Conservation (phyloP, 2,888 invertebrate genomes). For the Hartigia nigra region DNA sequence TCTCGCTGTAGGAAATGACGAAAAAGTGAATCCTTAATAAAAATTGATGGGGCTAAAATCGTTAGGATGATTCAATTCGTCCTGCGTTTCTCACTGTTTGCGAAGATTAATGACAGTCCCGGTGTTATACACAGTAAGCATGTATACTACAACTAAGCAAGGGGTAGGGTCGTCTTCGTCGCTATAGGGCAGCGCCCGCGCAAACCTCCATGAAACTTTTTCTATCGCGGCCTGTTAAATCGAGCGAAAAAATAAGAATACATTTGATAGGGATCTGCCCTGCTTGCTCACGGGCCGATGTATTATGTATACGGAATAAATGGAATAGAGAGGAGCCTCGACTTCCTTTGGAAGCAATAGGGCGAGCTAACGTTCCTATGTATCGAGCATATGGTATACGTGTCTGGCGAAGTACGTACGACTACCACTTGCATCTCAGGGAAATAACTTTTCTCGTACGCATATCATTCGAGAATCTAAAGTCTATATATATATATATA, state of each 20-base stretch:
- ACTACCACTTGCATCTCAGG: neutral
- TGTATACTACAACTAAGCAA: neutral
- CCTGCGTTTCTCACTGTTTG: constrained; percentile 29
- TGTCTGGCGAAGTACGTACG: neutral
- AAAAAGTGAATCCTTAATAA: constrained; percentile 23
- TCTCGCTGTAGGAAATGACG: constrained; percentile 10
- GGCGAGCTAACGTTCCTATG: constrained; percentile 50
- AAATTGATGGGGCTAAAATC: constrained; percentile 22
- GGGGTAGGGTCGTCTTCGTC: neutral
- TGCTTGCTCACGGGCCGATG: constrained; percentile 46
- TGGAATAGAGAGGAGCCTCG: constrained; percentile 46
- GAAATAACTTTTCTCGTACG: constrained; percentile 12
- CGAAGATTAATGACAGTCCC: constrained; percentile 38
- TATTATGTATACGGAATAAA: constrained; percentile 62
- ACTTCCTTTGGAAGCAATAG: constrained; percentile 59
- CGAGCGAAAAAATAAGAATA: constrained; percentile 59
- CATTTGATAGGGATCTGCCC: constrained; percentile 43
- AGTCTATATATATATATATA: neutral
- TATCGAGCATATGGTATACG: constrained; percentile 44
- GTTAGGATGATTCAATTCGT: constrained; percentile 23
- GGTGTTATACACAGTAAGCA: neutral
- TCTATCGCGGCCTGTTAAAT: constrained; percentile 43
- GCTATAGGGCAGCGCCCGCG: neutral
- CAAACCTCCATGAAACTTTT: constrained; percentile 26
- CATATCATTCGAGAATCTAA: constrained; percentile 27